These are phyloP conservation scores for Dendrolimus punctatus DNA, from an alignment of 1,140 invertebrate genomes.

Conservation along the genomic window DNA sequence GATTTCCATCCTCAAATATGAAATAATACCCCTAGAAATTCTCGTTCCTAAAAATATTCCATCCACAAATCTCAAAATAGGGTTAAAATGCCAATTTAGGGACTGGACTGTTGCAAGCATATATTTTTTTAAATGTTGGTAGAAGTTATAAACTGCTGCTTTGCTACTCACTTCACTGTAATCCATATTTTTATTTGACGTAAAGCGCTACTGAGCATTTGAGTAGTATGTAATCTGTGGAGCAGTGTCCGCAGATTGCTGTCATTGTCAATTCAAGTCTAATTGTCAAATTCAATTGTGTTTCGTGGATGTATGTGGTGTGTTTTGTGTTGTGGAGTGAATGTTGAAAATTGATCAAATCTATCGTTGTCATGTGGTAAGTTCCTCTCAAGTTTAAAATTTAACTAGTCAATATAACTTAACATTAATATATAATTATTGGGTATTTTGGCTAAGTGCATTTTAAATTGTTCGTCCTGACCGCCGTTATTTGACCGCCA, in stretches of 20 bases:
- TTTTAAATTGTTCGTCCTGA: conserved; percentile 3
- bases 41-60: too few relatives aligned
- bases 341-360: conserved; percentile 43
- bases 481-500: conserved; percentile 65
- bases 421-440: conserved; percentile 1
- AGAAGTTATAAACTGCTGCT: conserved; percentile 3
- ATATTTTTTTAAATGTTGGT: conserved; percentile 10
- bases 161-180: conserved; percentile 19
- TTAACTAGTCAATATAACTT: conserved; percentile 3
- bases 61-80: too few relatives aligned
- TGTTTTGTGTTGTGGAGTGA: conserved; percentile 64
- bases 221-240: conserved; percentile 15
- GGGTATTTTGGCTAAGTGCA: conserved; percentile 1
- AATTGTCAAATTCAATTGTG: conserved; percentile 34
- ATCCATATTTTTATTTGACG: neutral
- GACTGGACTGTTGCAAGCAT: too few relatives aligned
- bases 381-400: conserved; percentile 19
- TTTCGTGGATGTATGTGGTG: conserved; percentile 52
- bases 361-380: conserved; percentile 58
- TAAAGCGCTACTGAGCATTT: too few relatives aligned
- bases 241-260: neutral
- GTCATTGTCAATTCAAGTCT: conserved; percentile 34
- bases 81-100: too few relatives aligned
- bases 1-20: too few relatives aligned
- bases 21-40: too few relatives aligned